Percentiles rank a stretch among this genome's conserved stretches.
Evolutionary conservation across 1,140 invertebrate species (phyloP).

Genomic region (Zaprionus gabonicus): DNA sequence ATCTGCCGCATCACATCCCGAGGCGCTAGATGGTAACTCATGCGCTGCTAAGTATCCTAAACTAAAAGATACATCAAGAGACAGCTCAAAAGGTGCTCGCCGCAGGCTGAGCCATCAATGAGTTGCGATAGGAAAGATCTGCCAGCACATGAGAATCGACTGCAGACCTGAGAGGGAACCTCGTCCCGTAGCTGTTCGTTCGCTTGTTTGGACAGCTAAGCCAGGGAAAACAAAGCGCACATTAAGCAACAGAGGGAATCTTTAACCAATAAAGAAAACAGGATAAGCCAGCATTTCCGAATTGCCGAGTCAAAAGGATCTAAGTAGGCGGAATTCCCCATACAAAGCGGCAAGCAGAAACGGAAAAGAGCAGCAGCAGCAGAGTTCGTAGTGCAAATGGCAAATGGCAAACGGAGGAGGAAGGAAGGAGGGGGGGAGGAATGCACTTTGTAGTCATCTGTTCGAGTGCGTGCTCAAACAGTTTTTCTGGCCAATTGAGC

Average conservation of each 20-base stretch:
- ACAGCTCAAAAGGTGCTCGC: slow-evolving; percentile 29
- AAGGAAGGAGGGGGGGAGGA: not conserved
- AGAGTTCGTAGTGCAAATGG: slow-evolving; percentile 4
- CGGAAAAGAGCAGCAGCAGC: slow-evolving; percentile 34
- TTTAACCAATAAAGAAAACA: slow-evolving; percentile 83
- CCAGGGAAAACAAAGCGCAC: slow-evolving; percentile 64
- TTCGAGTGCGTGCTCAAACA: slow-evolving; percentile 71
- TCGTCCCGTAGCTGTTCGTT: slow-evolving; percentile 21
- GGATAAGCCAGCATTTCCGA: slow-evolving; percentile 82
- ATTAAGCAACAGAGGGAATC: slow-evolving; percentile 49
- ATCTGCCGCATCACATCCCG: not conserved
- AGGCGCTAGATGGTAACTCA: slow-evolving; percentile 8
- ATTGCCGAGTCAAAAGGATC: slow-evolving; percentile 79
- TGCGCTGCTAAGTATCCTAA: slow-evolving; percentile 15
- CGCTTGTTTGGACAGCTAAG: slow-evolving; percentile 70
- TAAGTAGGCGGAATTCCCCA: slow-evolving; percentile 82
- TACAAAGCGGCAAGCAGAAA: slow-evolving; percentile 27
- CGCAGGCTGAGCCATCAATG: slow-evolving; percentile 56
- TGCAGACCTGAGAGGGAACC: not conserved
- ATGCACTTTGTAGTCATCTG: slow-evolving; percentile 74
- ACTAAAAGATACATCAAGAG: slow-evolving; percentile 32
- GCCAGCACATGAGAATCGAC: slow-evolving; percentile 33
- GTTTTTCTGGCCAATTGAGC: slow-evolving; percentile 78
- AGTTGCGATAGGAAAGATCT: slow-evolving; percentile 28
- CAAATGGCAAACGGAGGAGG: slow-evolving; percentile 37